These are phyloP conservation scores for Paradisaea rubra DNA, from an alignment of 2,113 vertebrate genomes.

Conservation along the genomic window DNA sequence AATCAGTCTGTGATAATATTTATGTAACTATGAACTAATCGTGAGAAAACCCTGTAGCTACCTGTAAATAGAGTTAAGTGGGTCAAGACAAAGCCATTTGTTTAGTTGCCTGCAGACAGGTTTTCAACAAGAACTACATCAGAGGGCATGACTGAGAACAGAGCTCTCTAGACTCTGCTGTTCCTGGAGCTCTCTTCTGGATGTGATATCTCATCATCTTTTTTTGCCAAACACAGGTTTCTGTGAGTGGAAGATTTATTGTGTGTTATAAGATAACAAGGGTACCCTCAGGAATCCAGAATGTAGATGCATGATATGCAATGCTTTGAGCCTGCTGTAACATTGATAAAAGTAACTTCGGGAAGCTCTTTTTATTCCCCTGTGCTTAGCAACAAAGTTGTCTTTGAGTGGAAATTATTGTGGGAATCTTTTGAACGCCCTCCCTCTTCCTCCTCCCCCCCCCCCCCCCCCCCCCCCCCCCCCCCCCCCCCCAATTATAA, in stretches of 20 bases:
- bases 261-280: not conserved
- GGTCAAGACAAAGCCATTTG: not conserved
- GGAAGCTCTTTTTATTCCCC: not conserved
- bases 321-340: not conserved
- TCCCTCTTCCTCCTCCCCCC: rapidly evolving
- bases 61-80: not conserved
- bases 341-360: not conserved
- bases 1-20: not conserved
- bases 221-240: not conserved
- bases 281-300: not conserved
- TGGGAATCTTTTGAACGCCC: not conserved
- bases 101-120: not conserved
- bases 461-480: rapidly evolving
- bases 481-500: not conserved
- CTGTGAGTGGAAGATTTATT: not conserved
- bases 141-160: not conserved
- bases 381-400: not conserved
- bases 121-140: not conserved
- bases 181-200: not conserved
- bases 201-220: not conserved
- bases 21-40: not conserved
- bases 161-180: not conserved
- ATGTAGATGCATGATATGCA: not conserved
- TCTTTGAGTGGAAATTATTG: not conserved
- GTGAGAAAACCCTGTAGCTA: not conserved